phyloP scores from a whole-genome alignment of 2,888 invertebrate genomes.

The Drosophila merina region DNA sequence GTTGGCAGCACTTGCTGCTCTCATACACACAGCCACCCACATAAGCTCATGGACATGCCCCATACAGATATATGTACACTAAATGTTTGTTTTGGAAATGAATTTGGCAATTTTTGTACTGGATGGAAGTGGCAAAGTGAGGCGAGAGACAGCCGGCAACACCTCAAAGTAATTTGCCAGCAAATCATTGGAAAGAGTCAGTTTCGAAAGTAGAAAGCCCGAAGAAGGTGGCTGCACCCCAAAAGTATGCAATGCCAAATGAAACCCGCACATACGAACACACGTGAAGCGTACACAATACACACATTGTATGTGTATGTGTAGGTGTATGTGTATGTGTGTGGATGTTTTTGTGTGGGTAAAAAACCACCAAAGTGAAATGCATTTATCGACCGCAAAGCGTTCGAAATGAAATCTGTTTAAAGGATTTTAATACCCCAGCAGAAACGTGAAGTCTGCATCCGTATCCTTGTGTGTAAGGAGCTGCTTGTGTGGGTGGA shows the following conservation, averaged over 20 bases:
- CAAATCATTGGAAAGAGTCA: constrained; percentile 72
- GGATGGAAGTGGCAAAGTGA: constrained; percentile 21
- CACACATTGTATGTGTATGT: constrained; percentile 34
- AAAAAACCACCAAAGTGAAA: constrained; percentile 76
- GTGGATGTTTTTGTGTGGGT: constrained; percentile 51
- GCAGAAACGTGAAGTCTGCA: constrained; percentile 68
- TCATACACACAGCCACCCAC: constrained; percentile 23
- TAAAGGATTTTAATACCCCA: constrained; percentile 81
- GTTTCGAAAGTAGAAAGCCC: constrained; percentile 12
- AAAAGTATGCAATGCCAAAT: constrained; percentile 73
- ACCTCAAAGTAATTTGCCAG: constrained; percentile 76
- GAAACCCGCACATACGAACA: constrained; percentile 43
- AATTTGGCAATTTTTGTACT: constrained; percentile 71
- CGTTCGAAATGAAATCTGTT: constrained; percentile 81
- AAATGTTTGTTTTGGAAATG: constrained; percentile 81
- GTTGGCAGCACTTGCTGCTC: constrained; percentile 71
- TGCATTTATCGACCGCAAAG: constrained; percentile 82
- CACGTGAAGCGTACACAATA: constrained; percentile 13
- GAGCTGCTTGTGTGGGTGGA: constrained; percentile 14
- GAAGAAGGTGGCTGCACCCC: constrained; percentile 44
- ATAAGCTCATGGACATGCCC: constrained; percentile 13
- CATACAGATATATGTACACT: constrained; percentile 26
- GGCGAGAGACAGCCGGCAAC: constrained; percentile 51
- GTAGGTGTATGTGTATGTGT: neutral
- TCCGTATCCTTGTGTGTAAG: constrained; percentile 25